These are phyloP conservation scores for Oegoconia quadripuncta DNA, from an alignment of 2,888 invertebrate species.

Conservation along the genomic window DNA sequence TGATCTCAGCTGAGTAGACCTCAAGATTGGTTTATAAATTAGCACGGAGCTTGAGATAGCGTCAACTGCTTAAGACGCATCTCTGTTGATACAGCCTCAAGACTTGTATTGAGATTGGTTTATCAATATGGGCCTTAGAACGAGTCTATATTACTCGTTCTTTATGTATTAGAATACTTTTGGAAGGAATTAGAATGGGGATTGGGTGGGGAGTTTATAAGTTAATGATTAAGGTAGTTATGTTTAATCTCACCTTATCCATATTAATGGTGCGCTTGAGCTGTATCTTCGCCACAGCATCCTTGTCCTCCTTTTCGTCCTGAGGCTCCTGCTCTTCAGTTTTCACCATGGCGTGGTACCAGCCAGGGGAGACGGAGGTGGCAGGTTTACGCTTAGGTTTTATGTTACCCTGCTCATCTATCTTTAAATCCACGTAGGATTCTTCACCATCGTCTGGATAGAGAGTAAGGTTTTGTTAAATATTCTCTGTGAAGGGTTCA, in stretches of 20 bases:
- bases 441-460: conserved; percentile 66
- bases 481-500: too few species aligned
- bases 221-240: background rate
- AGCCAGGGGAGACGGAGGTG: conserved; percentile 34
- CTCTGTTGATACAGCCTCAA: too few species aligned
- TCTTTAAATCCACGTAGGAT: conserved; percentile 60
- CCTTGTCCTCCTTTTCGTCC: conserved; percentile 38
- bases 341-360: conserved; percentile 61
- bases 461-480: background rate
- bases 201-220: too few species aligned
- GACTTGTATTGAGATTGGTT: too few species aligned
- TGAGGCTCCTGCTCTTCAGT: conserved; percentile 24
- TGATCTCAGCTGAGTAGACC: too few species aligned
- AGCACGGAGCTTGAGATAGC: too few species aligned
- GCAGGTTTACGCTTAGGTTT: conserved; percentile 43
- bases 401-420: conserved; percentile 61
- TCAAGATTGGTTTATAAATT: too few species aligned
- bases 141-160: too few species aligned
- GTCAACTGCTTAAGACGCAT: too few species aligned
- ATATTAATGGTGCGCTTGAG: conserved; percentile 62
- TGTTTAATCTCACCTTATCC: conserved; percentile 51
- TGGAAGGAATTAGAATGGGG: too few species aligned
- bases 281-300: conserved; percentile 53
- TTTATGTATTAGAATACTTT: too few species aligned
- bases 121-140: too few species aligned